Conservation (phyloP, 37 sponge, comb jelly and placozoan species). For the Aphrocallistes beatrix region DNA sequence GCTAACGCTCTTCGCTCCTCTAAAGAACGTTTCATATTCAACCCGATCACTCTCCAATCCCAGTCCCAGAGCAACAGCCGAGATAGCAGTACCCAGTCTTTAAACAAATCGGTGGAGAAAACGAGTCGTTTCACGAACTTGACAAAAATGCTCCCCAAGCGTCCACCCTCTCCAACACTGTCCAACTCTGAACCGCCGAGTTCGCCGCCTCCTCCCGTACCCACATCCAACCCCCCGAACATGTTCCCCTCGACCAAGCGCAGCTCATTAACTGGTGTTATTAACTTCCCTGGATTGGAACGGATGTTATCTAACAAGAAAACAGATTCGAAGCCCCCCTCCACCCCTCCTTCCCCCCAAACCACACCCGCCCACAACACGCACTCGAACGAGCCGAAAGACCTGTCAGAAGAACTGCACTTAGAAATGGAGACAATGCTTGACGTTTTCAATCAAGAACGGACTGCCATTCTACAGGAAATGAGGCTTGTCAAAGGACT, state of each 20-base stretch:
- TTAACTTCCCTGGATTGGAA: slow-evolving; percentile 1
- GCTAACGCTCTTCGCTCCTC: background rate
- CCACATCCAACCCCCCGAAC: background rate
- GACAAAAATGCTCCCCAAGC: background rate
- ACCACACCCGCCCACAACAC: too few relatives aligned
- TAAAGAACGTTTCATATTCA: background rate
- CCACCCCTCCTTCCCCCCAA: background rate
- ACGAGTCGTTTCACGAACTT: background rate
- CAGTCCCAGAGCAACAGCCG: background rate
- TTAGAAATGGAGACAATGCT: background rate
- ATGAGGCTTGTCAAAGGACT: background rate
- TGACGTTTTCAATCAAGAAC: background rate
- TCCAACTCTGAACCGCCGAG: background rate
- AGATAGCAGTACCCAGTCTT: background rate
- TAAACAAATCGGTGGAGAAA: background rate
- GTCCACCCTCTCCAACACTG: background rate
- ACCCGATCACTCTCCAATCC: background rate
- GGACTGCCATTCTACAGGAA: background rate
- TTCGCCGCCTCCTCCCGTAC: background rate
- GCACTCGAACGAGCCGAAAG: background rate
- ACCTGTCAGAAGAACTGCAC: background rate
- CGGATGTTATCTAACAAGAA: background rate
- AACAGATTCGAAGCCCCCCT: background rate
- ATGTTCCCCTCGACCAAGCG: background rate
- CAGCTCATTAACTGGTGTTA: background rate